Evolutionary conservation across 1,140 invertebrate genomes (phyloP), one percentile per base, ranked within the genome.

Genomic region (Drosophila ironensis): DNA sequence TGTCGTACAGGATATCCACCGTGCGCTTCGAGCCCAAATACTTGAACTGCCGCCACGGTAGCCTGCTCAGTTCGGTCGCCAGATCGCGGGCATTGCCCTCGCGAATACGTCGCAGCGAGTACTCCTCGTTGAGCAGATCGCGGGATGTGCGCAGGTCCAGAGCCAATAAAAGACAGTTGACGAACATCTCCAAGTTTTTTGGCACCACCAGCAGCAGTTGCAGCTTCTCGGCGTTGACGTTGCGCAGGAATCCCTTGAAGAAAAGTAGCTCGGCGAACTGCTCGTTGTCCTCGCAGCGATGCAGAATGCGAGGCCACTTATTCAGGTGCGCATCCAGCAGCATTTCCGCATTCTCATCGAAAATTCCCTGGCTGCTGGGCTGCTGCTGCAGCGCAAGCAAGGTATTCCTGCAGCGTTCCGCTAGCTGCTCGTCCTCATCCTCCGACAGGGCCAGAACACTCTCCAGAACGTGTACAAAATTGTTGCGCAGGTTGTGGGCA

Each of bases 11-110:
- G 1, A 60, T 37, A 11, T 54, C 37, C 0, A 82, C 33, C 8
- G 54, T 56, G 1, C 77, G 69, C n/a, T 76, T 52, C 0, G 73
- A 70, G 20, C 8, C 54, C 0, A 90, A 28, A 52, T 90, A 59
- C 48, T 88, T 89, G 22, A 88, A 90, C 38, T 75, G 67, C 1
- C 87, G 80, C 89, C 89, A 90, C 3, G 48, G 38, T 6, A 88
- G 28, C n/a, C 82, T 87, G 0, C 35, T 11, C 8, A 56, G 48
- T 11, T 73, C 57, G 2, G 50, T 17, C 14, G 47, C 30, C 19
- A 86, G 42, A 3, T 70, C 52, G 17, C 47, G 68, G n/a, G 66
- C 17, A 22, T 48, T 67, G 4, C 59, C 52, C 0, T 69, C 41
- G 17, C 50, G 57, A 4, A 80, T 50, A 0, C 24, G 45, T 2